Conservation (phyloP, 2,113 vertebrate species). For the Triplophysa tibetana region DNA sequence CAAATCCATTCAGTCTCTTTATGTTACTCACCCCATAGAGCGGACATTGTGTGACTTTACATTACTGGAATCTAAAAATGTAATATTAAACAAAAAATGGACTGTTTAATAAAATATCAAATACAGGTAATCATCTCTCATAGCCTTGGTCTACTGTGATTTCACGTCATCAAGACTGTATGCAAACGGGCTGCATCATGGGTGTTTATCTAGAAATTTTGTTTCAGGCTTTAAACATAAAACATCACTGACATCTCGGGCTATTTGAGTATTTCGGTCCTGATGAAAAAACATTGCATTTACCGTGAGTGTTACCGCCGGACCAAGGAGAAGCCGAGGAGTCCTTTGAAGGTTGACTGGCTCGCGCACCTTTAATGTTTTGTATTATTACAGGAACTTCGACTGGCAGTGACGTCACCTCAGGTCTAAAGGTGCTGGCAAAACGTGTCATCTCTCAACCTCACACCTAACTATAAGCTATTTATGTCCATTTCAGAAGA, state of each 20-base stretch:
- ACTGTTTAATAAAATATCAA: not conserved
- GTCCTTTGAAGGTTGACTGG: not conserved
- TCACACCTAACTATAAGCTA: not conserved
- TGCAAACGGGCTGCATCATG: too few relatives aligned
- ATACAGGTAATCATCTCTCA: not conserved
- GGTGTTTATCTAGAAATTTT: too few relatives aligned
- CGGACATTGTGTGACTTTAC: constrained; percentile 40
- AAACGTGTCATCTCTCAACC: not conserved
- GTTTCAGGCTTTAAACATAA: not conserved
- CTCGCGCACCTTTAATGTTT: not conserved
- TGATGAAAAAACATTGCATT: not conserved
- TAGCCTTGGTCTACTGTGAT: too few relatives aligned
- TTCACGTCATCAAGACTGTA: too few relatives aligned
- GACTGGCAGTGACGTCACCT: not conserved
- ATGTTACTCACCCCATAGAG: constrained; percentile 58
- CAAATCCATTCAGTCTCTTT: not conserved
- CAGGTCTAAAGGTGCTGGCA: not conserved
- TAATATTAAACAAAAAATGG: constrained; percentile 17
- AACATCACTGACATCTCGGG: constrained; percentile 45
- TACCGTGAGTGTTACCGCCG: constrained; percentile 41
- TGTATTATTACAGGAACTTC: not conserved
- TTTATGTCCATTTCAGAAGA: not conserved
- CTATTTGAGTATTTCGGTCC: constrained; percentile 45
- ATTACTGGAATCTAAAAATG: constrained; percentile 52
- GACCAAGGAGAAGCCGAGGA: constrained; percentile 35